Evolutionary conservation across 2,888 invertebrate genomes (phyloP).

Genomic region (Lasioglossum pauxillum): DNA sequence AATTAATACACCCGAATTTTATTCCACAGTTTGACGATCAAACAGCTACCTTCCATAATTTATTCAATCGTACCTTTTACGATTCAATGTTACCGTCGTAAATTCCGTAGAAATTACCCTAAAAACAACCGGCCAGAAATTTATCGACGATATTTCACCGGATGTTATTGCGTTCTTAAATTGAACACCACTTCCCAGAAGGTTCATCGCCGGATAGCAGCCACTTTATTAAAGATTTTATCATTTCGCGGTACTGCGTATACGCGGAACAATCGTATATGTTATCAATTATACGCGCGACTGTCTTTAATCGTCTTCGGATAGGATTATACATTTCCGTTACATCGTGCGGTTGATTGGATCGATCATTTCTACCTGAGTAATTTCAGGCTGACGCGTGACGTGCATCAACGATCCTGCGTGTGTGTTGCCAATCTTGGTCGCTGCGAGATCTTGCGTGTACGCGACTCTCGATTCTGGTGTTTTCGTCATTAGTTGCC

Average conservation of each 20-base stretch:
- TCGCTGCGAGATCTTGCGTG: not conserved
- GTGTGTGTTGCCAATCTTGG: slow-evolving; percentile 15
- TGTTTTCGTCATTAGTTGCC: slow-evolving; percentile 20
- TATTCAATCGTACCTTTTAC: not conserved
- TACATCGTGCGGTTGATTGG: slow-evolving; percentile 65
- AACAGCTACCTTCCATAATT: not conserved
- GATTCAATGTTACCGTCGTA: not conserved
- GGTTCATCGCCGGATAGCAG: slow-evolving; percentile 35
- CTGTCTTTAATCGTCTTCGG: slow-evolving; percentile 39
- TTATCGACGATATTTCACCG: slow-evolving; percentile 28
- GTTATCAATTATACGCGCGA: slow-evolving; percentile 59
- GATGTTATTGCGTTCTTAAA: slow-evolving; percentile 39
- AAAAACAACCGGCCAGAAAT: not conserved
- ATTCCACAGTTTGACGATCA: not conserved
- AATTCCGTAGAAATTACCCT: not conserved
- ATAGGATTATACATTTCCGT: slow-evolving; percentile 56
- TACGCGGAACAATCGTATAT: slow-evolving; percentile 10
- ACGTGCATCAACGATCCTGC: slow-evolving; percentile 33
- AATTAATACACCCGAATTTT: not conserved
- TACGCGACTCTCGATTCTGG: slow-evolving; percentile 16
- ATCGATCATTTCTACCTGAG: slow-evolving; percentile 63
- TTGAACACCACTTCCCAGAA: slow-evolving; percentile 21
- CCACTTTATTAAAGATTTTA: slow-evolving; percentile 51
- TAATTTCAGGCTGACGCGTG: slow-evolving; percentile 56
- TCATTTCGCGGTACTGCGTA: slow-evolving; percentile 29